phyloP scores from a whole-genome alignment of 2,888 invertebrate species.

The Chymomyza fuscimana region DNA sequence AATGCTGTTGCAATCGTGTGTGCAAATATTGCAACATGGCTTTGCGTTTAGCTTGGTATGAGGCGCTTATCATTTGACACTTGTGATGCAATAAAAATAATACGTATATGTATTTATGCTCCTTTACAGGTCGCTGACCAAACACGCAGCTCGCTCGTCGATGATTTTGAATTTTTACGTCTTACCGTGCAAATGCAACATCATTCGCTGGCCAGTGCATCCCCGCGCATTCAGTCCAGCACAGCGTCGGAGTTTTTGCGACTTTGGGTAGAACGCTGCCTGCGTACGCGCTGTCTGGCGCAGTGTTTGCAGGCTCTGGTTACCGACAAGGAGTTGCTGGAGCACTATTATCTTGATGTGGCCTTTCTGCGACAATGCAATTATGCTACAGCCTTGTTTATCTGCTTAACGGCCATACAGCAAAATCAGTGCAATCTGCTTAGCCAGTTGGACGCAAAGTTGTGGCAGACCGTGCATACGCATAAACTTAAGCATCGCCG shows the following conservation, averaged over 20 bases:
- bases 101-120: slow-evolving; percentile 10
- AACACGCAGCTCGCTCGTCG: slow-evolving; percentile 56
- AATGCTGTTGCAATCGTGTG: slow-evolving; percentile 54
- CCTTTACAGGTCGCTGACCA: slow-evolving; percentile 25
- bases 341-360: slow-evolving; percentile 81
- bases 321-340: slow-evolving; percentile 83
- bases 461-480: slow-evolving; percentile 53
- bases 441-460: slow-evolving; percentile 83
- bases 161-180: slow-evolving; percentile 73
- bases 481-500: slow-evolving; percentile 76
- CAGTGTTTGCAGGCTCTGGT: slow-evolving; percentile 82
- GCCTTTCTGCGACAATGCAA: slow-evolving; percentile 83
- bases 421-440: slow-evolving; percentile 83
- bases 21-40: slow-evolving; percentile 67
- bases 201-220: slow-evolving; percentile 8
- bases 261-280: slow-evolving; percentile 65
- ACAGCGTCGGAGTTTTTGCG: slow-evolving; percentile 51
- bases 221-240: slow-evolving; percentile 1
- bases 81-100: slow-evolving; percentile 7
- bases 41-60: slow-evolving; percentile 31
- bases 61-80: slow-evolving; percentile 26
- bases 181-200: slow-evolving; percentile 48
- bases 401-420: slow-evolving; percentile 84
- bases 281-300: slow-evolving; percentile 74
- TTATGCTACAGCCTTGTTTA: slow-evolving; percentile 83